These are phyloP conservation scores for Trachops cirrhosus DNA, from an alignment of 2,797 vertebrate species.

Conservation along the genomic window DNA sequence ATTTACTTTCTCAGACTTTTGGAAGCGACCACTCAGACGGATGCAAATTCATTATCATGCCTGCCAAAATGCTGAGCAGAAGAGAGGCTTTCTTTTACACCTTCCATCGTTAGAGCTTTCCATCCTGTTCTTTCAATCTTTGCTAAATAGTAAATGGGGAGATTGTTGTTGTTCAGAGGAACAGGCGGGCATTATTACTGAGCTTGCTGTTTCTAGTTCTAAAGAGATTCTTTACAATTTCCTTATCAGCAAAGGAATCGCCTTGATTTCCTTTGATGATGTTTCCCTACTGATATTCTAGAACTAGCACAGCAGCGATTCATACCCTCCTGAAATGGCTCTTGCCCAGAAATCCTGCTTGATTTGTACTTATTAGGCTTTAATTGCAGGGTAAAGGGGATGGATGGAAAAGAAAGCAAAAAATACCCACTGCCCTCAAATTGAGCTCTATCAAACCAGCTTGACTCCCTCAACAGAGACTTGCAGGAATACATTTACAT, in stretches of 20 bases:
- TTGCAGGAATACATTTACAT: neutral
- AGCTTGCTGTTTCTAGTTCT: slow-evolving; percentile 8
- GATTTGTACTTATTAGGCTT: neutral
- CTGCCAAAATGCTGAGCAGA: slow-evolving; percentile 11
- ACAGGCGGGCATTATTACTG: neutral
- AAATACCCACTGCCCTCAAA: neutral
- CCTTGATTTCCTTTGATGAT: slow-evolving; percentile 54
- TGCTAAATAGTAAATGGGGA: slow-evolving; percentile 29
- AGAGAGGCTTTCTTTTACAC: slow-evolving; percentile 13
- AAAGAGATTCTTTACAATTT: slow-evolving; percentile 35
- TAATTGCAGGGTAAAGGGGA: slow-evolving; percentile 16
- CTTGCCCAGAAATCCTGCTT: neutral
- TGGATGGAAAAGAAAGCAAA: neutral
- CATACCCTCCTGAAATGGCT: neutral
- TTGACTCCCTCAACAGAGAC: neutral
- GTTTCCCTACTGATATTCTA: slow-evolving; percentile 42
- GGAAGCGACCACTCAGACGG: slow-evolving; percentile 41
- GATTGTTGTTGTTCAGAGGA: slow-evolving; percentile 3
- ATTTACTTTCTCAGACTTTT: slow-evolving; percentile 41
- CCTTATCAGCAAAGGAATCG: slow-evolving; percentile 29
- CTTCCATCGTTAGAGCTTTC: neutral
- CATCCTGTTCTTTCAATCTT: slow-evolving; percentile 21
- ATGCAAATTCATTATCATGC: slow-evolving; percentile 22
- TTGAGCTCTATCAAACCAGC: neutral
- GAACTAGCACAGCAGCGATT: slow-evolving; percentile 35